A percentile compares a stretch with the other conserved stretches of the same genome.
phyloP scores from a whole-genome alignment of 2,113 vertebrate genomes.

The Pollimyrus isidori region DNA sequence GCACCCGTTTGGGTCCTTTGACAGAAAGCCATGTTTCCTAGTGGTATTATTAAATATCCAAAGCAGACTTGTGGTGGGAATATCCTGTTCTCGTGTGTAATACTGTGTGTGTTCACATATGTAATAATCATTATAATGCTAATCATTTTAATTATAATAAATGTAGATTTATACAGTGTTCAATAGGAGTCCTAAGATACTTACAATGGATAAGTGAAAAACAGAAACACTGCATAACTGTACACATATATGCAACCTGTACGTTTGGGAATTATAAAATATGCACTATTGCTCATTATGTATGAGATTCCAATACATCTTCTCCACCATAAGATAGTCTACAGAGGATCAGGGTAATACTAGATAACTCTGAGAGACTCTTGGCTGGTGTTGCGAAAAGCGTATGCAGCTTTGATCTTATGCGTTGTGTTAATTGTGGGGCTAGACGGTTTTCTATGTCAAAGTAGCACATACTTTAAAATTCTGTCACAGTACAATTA shows the following conservation, averaged over 20 bases:
- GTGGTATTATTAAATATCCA: background rate
- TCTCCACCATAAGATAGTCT: background rate
- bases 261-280: background rate
- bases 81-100: background rate
- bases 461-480: background rate
- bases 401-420: background rate
- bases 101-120: background rate
- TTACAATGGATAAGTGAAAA: background rate
- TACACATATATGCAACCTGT: background rate
- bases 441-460: background rate
- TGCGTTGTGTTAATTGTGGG: background rate
- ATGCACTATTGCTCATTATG: background rate
- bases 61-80: background rate
- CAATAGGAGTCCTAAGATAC: background rate
- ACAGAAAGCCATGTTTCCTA: background rate
- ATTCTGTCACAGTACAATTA: constrained; percentile 34
- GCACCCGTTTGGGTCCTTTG: background rate
- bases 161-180: no score
- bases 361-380: background rate
- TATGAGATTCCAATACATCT: background rate
- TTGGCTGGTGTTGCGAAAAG: background rate
- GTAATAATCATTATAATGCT: background rate
- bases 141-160: background rate
- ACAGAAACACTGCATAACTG: background rate
- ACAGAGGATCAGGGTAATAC: background rate